Base-by-base conservation (phyloP, 1,140 invertebrate species). In the Drosophila pseudoananassae region DNA sequence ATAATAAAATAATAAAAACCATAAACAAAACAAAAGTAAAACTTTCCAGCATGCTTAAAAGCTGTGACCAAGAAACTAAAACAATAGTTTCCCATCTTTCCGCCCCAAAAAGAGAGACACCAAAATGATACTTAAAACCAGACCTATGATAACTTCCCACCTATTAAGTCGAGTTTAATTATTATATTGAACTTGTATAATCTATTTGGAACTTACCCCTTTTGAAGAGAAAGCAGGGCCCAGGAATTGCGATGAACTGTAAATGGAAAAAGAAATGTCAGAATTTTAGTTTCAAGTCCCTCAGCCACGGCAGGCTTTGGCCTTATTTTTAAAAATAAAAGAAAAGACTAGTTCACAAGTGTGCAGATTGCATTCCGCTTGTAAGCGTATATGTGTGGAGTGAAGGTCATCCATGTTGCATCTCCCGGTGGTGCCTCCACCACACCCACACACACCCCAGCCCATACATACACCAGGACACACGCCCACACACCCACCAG, bases 281-380 rank as follows among this genome's bases (percentile, higher is more conserved):
- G 4, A 36, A 36, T 36, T 36, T 12, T 12, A 12, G 33, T 60
- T 43, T 51, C 38, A 60, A 31, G 12, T 61, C 58, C 15, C 23
- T 31, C 10, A 31, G n/a, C 17, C 12, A 14, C 45, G 36, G 45
- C 45, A 50, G 53, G 20, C 33, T 72, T 68, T 75, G 72, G 57
- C 76, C 78, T 78, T 79, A 81, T 76, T 78, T 81, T 46, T 81
- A 78, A 61, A 72, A 56, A 66, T 25, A 61, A 61, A 29, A 52
- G 33, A 20, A 49, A 36, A 52, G 17, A 23, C 45, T 20, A 40
- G 40, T n/a, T 14, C 14, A 2, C 40, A n/a, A 15, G 40, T 17
- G 40, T 43, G 40, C 8, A 9, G n/a, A 43, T 15, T 43, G 38
- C 14, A 40, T 14, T 40, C 20, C 51, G 25, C 25, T 6, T 27